phyloP scores from a whole-genome alignment of 2,888 invertebrate genomes.

The Matsumyia berberina region DNA sequence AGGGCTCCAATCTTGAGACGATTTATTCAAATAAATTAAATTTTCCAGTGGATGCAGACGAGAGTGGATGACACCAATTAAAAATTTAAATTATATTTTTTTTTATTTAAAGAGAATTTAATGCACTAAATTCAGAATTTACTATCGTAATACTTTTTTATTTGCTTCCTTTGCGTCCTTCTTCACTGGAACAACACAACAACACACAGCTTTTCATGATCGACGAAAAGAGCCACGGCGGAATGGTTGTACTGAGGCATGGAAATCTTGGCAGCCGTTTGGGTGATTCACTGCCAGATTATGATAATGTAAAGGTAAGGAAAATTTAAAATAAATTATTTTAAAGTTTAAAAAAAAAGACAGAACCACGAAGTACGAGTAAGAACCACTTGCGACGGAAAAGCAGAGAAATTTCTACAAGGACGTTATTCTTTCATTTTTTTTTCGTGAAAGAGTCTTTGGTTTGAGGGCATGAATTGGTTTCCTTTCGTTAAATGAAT shows the following conservation, averaged over 20 bases:
- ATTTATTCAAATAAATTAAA: conserved; percentile 44
- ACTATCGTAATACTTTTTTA: conserved; percentile 22
- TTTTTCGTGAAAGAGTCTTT: background rate
- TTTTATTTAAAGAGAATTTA: conserved; percentile 12
- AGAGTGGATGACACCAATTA: conserved; percentile 29
- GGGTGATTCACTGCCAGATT: conserved; percentile 86
- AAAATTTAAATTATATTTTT: conserved; percentile 27
- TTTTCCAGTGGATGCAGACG: conserved; percentile 2
- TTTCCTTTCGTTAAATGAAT: conserved; percentile 66
- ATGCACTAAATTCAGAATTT: conserved; percentile 53
- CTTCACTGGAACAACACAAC: conserved; percentile 52
- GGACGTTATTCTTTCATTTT: conserved; percentile 48
- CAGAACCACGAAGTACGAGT: background rate
- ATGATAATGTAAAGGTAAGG: conserved; percentile 89
- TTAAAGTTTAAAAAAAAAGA: conserved; percentile 25
- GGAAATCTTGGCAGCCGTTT: conserved; percentile 85
- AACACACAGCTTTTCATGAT: conserved; percentile 84
- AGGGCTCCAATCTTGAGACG: conserved; percentile 15
- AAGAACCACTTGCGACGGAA: no score
- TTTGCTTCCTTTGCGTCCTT: background rate
- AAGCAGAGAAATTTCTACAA: conserved; percentile 24
- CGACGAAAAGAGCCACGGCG: conserved; percentile 86
- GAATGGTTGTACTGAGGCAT: conserved; percentile 85
- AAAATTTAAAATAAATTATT: conserved; percentile 70
- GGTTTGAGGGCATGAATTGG: conserved; percentile 59